Conservation (phyloP, 2,888 invertebrate genomes). For the Neria commutata region DNA sequence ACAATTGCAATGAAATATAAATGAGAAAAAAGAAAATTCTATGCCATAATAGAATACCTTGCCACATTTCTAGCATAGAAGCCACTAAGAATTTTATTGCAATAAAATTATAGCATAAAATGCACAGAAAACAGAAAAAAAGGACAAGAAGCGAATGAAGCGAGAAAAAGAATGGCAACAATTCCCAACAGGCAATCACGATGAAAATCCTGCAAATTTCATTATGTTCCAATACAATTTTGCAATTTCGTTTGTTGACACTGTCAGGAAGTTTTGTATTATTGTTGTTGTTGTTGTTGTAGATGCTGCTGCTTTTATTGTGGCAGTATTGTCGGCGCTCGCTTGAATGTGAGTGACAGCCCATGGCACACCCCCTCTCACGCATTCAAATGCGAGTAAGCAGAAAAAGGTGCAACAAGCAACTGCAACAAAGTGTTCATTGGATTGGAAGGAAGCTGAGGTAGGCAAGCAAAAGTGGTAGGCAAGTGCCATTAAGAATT, state of each 20-base stretch:
- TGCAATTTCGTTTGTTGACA: constrained; percentile 3
- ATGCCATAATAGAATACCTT: no score
- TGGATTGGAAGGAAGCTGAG: background rate
- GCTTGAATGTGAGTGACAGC: background rate
- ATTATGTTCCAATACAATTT: constrained; percentile 45
- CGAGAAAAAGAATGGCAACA: no score
- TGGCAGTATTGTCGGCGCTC: background rate
- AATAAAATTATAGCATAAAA: no score
- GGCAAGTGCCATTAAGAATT: no score
- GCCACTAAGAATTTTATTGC: no score
- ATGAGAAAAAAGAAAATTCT: no score
- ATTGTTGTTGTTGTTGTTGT: constrained; percentile 11
- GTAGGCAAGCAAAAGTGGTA: no score
- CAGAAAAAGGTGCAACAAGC: background rate
- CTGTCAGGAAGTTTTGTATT: background rate
- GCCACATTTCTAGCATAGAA: no score
- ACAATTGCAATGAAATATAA: no score
- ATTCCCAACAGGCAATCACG: background rate
- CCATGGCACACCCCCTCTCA: background rate
- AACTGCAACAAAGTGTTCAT: background rate
- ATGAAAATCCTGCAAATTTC: constrained; percentile 40
- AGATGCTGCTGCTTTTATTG: constrained; percentile 10
- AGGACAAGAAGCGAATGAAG: no score
- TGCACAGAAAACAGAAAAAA: no score
- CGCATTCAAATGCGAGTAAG: background rate